Conservation (phyloP, 2,888 invertebrate species). For the Drosophila rubida region DNA sequence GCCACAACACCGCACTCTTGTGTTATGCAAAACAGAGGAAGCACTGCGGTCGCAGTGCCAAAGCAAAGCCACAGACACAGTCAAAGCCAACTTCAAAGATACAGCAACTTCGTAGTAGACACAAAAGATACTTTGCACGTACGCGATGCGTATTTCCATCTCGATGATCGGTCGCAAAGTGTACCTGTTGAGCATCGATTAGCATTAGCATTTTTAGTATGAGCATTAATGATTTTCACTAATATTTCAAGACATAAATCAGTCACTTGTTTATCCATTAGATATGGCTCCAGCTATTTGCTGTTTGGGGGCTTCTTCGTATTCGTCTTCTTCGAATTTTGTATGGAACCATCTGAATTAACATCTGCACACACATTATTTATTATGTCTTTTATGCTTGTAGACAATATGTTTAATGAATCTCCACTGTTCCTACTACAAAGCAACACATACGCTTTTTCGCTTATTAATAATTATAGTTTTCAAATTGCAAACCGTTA, state of each 20-base stretch:
- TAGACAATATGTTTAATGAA: constrained; percentile 57
- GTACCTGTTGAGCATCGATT: constrained; percentile 64
- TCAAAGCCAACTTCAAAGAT: constrained; percentile 44
- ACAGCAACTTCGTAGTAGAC: constrained; percentile 18
- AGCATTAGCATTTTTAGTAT: constrained; percentile 62
- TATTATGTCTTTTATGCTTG: constrained; percentile 53
- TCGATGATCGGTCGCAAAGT: constrained; percentile 25
- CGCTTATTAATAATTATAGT: constrained; percentile 18
- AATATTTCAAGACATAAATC: constrained; percentile 51
- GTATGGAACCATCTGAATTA: constrained; percentile 25
- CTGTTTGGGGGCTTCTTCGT: constrained; percentile 14
- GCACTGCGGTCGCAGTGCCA: constrained; percentile 40
- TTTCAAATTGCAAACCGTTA: constrained; percentile 37
- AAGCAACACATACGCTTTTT: constrained; percentile 22
- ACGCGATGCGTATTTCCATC: constrained; percentile 23
- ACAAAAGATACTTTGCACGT: constrained; percentile 32
- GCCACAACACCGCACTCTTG: constrained; percentile 47
- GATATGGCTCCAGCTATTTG: constrained; percentile 40
- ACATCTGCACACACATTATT: constrained; percentile 31
- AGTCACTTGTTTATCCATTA: constrained; percentile 62
- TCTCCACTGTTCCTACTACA: constrained; percentile 27
- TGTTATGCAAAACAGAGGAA: constrained; percentile 76
- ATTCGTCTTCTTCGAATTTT: neutral
- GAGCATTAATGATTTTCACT: constrained; percentile 61
- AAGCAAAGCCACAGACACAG: neutral